These are phyloP conservation scores for Synergus itoensis DNA, from an alignment of 2,888 invertebrate species.

Conservation along the genomic window DNA sequence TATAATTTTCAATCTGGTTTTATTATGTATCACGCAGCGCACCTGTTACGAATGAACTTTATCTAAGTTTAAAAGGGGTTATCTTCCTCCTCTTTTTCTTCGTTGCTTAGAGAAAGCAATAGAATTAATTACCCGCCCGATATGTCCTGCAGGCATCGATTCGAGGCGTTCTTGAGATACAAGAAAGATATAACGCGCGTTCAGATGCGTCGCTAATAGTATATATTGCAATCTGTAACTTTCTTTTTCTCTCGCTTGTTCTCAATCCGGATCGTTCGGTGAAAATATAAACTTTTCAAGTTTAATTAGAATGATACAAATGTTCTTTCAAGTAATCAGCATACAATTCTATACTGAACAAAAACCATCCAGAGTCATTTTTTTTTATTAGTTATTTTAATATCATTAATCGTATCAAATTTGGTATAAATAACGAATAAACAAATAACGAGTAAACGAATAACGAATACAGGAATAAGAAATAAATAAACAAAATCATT, in stretches of 20 bases:
- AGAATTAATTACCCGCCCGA: not conserved
- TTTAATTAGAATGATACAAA: not conserved
- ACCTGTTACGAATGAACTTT: slow-evolving; percentile 44
- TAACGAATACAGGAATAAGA: no score
- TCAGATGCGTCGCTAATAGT: slow-evolving; percentile 4
- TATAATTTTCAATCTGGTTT: slow-evolving; percentile 2
- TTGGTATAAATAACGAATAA: no score
- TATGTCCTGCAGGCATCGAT: not conserved
- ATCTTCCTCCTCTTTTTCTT: slow-evolving; percentile 38
- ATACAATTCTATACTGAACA: not conserved
- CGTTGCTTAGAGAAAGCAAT: slow-evolving; percentile 1
- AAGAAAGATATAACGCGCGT: slow-evolving; percentile 3
- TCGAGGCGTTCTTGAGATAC: slow-evolving; percentile 4
- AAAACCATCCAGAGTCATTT: no score
- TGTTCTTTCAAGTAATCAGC: not conserved
- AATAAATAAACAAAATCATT: no score
- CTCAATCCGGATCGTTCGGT: not conserved
- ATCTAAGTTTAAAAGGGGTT: slow-evolving; percentile 47
- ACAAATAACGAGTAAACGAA: no score
- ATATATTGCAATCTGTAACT: not conserved
- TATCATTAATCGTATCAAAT: no score
- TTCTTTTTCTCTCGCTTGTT: not conserved
- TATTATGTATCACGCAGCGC: not conserved
- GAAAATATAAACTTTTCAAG: not conserved
- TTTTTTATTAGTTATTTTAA: no score